A percentile compares a stretch with the other conserved stretches of the same genome.
Conservation (phyloP, 2,113 vertebrate species). For the Ariopsis seemanni region DNA sequence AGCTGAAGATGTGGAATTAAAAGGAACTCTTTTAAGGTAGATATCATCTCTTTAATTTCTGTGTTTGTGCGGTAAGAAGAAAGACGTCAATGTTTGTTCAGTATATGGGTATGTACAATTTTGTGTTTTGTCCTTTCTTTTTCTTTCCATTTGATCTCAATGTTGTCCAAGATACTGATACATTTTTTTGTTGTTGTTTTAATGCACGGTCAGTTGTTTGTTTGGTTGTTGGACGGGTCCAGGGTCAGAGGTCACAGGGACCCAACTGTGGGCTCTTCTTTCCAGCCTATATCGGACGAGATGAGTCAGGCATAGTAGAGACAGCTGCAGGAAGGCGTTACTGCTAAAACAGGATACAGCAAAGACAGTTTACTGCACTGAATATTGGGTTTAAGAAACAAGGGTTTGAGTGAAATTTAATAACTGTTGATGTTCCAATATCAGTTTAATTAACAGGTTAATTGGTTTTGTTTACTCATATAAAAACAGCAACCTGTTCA, state of each 20-base stretch:
- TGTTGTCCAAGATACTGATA: not conserved
- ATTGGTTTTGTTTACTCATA: not conserved
- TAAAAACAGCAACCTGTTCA: not conserved
- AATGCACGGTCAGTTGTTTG: not conserved
- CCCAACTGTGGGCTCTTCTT: slow-evolving; percentile 18
- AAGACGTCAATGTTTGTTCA: not conserved
- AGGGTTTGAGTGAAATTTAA: not conserved
- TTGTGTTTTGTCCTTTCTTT: not conserved
- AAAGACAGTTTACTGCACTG: not conserved
- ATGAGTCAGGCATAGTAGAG: slow-evolving; percentile 10
- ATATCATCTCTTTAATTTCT: not conserved
- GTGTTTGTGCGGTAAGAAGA: not conserved
- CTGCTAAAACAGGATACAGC: not conserved
- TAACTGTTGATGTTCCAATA: not conserved
- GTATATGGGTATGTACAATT: not conserved
- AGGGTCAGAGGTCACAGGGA: slow-evolving; percentile 36
- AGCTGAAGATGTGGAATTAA: not conserved
- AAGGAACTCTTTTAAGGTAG: not conserved
- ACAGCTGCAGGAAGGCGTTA: slow-evolving; percentile 27
- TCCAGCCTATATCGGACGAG: not conserved
- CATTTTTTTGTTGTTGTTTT: not conserved
- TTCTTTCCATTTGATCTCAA: not conserved
- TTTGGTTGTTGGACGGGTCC: slow-evolving; percentile 24
- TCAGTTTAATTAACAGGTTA: not conserved
- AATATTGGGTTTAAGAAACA: not conserved